A percentile compares a stretch with the other conserved stretches of the same genome.
phyloP scores from a whole-genome alignment of 2,113 vertebrate genomes.

The Cercocebus atys region DNA sequence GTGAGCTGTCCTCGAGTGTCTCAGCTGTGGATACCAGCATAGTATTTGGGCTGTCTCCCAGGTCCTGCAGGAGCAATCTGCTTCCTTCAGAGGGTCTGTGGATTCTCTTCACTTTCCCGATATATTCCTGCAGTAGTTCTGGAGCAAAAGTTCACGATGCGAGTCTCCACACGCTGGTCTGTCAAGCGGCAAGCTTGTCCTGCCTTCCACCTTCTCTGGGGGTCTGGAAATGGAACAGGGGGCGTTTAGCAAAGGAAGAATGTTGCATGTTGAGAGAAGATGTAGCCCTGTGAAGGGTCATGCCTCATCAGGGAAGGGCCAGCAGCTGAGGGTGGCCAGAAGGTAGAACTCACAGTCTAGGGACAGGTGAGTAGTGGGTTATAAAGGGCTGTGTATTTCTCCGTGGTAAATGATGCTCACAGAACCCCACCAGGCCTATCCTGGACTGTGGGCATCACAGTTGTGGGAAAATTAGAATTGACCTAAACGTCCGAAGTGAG shows the following conservation, averaged over 20 bases:
- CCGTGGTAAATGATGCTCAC: not conserved
- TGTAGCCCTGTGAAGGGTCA: not conserved
- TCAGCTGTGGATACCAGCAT: no score
- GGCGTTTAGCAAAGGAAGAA: not conserved
- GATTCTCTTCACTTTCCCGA: no score
- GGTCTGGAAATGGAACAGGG: not conserved
- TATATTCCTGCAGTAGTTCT: no score
- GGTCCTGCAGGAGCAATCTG: no score
- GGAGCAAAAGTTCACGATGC: no score
- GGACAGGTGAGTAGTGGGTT: not conserved
- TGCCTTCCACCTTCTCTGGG: no score
- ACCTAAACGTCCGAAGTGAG: not conserved
- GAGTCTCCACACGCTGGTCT: no score
- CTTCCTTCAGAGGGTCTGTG: no score
- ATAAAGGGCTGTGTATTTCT: not conserved
- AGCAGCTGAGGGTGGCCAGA: not conserved
- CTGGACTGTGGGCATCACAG: not conserved
- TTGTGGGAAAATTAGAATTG: not conserved
- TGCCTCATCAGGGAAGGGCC: not conserved
- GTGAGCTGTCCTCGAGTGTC: no score
- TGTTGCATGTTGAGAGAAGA: not conserved
- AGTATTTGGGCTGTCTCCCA: no score
- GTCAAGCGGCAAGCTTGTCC: no score
- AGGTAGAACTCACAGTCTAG: not conserved
- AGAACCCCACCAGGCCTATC: not conserved